A percentile compares a stretch with the other conserved stretches of the same genome.
Evolutionary conservation across 2,888 invertebrate species (phyloP).

Genomic region (Limnephilus rhombicus): DNA sequence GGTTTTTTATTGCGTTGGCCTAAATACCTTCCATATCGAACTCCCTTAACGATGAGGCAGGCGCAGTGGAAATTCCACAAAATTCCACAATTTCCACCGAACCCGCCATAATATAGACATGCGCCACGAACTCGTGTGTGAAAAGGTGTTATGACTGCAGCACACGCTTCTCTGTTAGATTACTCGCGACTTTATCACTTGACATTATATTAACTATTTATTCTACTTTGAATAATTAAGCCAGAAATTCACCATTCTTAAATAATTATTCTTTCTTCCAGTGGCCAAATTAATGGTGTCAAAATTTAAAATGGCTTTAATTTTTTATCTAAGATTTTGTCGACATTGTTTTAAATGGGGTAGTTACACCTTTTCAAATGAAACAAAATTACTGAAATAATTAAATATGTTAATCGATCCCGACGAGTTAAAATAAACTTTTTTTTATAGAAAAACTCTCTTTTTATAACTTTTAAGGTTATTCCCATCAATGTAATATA

Average conservation of each 20-base stretch:
- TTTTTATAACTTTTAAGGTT: too few species aligned
- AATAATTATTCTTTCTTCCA: background rate
- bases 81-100: conserved; percentile 30
- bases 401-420: background rate
- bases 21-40: conserved; percentile 45
- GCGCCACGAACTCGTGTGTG: conserved; percentile 23
- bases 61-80: conserved; percentile 30
- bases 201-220: conserved; percentile 3
- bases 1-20: conserved; percentile 40
- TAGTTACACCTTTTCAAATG: too few species aligned
- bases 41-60: conserved; percentile 38
- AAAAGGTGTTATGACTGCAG: conserved; percentile 34
- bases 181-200: conserved; percentile 12
- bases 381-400: too few species aligned
- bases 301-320: background rate
- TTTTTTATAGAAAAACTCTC: too few species aligned
- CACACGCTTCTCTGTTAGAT: conserved; percentile 24
- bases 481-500: too few species aligned
- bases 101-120: conserved; percentile 37
- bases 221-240: conserved; percentile 13
- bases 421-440: background rate
- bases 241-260: background rate
- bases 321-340: background rate
- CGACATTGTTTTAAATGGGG: too few species aligned
- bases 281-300: background rate